Base-by-base conservation (phyloP, 2,113 vertebrate species). In the Grammomys surdaster region DNA sequence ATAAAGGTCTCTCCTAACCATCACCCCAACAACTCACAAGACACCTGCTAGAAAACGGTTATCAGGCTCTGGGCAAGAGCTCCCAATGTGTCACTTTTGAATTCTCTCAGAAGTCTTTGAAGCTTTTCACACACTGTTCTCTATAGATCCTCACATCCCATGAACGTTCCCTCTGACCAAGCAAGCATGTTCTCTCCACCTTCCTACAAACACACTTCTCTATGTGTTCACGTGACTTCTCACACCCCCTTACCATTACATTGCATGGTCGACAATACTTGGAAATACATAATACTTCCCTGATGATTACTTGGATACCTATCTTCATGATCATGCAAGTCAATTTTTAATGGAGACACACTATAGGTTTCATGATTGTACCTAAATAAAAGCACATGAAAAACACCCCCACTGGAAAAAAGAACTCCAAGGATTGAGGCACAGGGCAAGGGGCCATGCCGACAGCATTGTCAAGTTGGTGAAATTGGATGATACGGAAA, bases 181-280 rank as follows among this genome's bases (percentile, higher is more conserved):
- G 40, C 33, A 19, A 92, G 26, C 88, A 75, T 13, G 1, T 7
- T 92, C 77, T 78, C 22, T 16, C 63, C 33, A 28, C 26, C 31
- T 60, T 56, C 43, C 72, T 77, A 17, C 26, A 11, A 54, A 73
- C 0, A 1, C 0, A 0, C 31, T 14, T 26, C 46, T 73, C 40
- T 19, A 2, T 0, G 5, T 0, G 14, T 4, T 28, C 4, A 5
- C 1, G 3, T 14, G 67, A 69, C 94, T 8, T 5, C 7, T 36
- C 65, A 33, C 7, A 31, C 12, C 48, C 72, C 69, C 58, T 67
- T 76, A 24, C 16, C 67, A 43, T 48, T 2, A 51, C 48, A 40
- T 46, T 31, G 24, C 8, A 76, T 12, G 31, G 24, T 72, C 81
- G 51, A 31, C 16, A 69, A 69, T 33, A 33, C 12, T 69, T 33